phyloP scores from a whole-genome alignment of 1,140 invertebrate genomes.

The Helicoverpa armigera region DNA sequence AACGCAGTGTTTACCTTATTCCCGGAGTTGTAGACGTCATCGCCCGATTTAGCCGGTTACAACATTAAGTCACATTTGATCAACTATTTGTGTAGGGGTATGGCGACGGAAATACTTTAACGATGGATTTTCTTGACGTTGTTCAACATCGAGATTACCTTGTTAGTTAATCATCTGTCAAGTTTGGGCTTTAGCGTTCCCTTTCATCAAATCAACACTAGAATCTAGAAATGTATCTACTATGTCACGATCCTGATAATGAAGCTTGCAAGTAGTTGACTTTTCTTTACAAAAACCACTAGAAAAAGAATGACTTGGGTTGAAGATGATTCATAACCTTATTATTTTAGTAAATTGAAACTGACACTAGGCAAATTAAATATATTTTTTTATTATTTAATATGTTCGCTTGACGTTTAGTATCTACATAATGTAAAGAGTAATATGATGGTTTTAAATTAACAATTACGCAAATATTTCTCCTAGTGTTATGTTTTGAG shows the following conservation, averaged over 20 bases:
- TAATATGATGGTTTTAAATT: background rate
- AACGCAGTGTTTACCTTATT: constrained; percentile 44
- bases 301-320: no score
- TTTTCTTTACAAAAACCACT: no score
- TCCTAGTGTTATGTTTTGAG: constrained; percentile 12
- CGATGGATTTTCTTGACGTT: constrained; percentile 3
- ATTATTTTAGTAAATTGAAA: background rate
- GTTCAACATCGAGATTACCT: no score
- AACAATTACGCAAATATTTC: constrained; percentile 10
- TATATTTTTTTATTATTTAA: constrained; percentile 8
- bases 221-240: no score
- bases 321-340: background rate
- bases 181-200: no score
- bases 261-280: no score
- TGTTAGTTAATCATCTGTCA: no score
- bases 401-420: constrained; percentile 1
- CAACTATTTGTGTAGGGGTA: constrained; percentile 41
- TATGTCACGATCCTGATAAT: no score
- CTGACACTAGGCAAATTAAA: background rate
- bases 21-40: constrained; percentile 21
- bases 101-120: constrained; percentile 11
- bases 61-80: constrained; percentile 45
- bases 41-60: constrained; percentile 36
- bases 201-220: no score
- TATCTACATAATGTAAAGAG: background rate